Conservation (phyloP, 2,797 vertebrate genomes). For the Paguma larvata region DNA sequence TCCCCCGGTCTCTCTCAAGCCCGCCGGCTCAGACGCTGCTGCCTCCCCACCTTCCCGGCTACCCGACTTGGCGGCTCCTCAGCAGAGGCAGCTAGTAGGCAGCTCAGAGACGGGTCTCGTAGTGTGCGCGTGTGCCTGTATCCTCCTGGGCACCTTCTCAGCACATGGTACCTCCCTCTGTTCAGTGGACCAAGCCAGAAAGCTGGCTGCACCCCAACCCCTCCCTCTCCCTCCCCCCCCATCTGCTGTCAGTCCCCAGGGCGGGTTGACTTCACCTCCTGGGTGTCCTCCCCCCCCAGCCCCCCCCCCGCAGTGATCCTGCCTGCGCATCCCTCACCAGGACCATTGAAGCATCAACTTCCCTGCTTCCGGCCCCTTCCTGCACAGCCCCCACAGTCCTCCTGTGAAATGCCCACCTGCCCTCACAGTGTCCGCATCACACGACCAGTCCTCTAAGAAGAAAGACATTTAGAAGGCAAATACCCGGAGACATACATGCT, state of each 20-base stretch:
- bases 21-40: not conserved
- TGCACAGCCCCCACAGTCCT: not conserved
- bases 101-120: not conserved
- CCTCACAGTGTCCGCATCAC: not conserved
- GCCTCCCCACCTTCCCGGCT: not conserved
- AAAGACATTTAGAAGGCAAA: conserved; percentile 57
- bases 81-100: not conserved
- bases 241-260: not conserved
- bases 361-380: not conserved
- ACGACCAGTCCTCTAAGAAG: not conserved
- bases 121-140: no score
- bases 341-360: not conserved
- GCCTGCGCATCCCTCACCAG: not conserved
- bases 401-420: not conserved
- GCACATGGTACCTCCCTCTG: not conserved
- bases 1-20: not conserved
- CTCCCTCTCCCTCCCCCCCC: not conserved
- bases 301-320: not conserved
- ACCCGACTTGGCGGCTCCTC: not conserved
- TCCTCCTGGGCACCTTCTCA: not conserved
- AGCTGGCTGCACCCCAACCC: no score
- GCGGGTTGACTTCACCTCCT: not conserved
- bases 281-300: not conserved
- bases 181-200: not conserved
- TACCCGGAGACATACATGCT: conserved; percentile 19